A percentile compares a stretch with the other conserved stretches of the same genome.
Evolutionary conservation across 2,113 vertebrate genomes (phyloP).

Genomic region (Tauraco erythrolophus): DNA sequence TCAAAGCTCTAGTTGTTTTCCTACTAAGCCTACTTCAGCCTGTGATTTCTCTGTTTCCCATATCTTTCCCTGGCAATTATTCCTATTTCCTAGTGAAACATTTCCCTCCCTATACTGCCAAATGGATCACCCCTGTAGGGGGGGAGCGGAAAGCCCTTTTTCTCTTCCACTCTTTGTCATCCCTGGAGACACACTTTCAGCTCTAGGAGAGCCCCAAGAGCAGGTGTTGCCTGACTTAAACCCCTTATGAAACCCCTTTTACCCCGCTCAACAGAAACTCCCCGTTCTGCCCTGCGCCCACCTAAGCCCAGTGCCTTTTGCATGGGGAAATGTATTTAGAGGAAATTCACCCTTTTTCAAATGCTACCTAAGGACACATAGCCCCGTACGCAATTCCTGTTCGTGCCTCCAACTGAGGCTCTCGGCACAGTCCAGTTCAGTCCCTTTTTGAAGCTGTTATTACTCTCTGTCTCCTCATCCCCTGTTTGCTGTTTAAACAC

Average conservation of each 20-base stretch:
- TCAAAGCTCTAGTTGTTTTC: slow-evolving; percentile 19
- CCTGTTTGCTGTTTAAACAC: not conserved
- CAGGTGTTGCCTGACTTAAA: not conserved
- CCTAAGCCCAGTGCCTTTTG: not conserved
- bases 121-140: not conserved
- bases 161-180: not conserved
- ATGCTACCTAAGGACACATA: not conserved
- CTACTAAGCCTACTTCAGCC: not conserved
- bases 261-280: not conserved
- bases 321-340: not conserved
- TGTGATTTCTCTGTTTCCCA: not conserved
- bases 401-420: not conserved
- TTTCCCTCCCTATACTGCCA: not conserved
- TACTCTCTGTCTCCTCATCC: not conserved
- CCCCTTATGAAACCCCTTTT: not conserved
- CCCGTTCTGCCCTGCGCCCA: not conserved
- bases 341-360: not conserved
- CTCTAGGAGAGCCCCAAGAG: not conserved
- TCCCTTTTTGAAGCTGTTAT: not conserved
- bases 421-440: not conserved
- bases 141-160: not conserved
- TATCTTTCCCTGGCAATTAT: not conserved
- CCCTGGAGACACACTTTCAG: not conserved
- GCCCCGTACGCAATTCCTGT: not conserved
- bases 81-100: not conserved